A percentile compares a stretch with the other conserved stretches of the same genome.
These are phyloP conservation scores for Psilanteris sp. DNA, from an alignment of 1,140 invertebrate genomes.

Conservation along the genomic window DNA sequence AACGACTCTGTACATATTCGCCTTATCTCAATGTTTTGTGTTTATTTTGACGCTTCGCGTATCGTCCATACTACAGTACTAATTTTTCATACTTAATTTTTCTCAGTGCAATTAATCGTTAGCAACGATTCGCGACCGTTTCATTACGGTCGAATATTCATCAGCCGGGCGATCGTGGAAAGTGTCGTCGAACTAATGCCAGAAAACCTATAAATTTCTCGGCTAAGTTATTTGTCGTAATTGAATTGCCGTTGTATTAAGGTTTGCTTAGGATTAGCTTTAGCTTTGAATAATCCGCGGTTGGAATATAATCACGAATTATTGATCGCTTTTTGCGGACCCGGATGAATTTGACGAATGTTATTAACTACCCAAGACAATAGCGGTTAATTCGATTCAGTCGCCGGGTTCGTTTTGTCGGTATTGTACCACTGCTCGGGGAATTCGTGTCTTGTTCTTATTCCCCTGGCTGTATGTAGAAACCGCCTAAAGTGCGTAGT, in stretches of 20 bases:
- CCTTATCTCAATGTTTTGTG: too few relatives aligned
- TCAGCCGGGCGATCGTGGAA: too few relatives aligned
- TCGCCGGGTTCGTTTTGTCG: slow-evolving; percentile 19
- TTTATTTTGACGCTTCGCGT: too few relatives aligned
- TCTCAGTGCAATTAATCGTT: too few relatives aligned
- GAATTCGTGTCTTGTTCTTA: slow-evolving; percentile 40
- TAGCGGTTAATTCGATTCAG: slow-evolving; percentile 41
- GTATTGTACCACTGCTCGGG: slow-evolving; percentile 10
- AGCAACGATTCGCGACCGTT: too few relatives aligned
- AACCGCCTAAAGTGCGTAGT: slow-evolving; percentile 31
- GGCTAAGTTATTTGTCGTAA: slow-evolving; percentile 17
- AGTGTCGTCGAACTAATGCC: too few relatives aligned
- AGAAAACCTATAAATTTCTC: slow-evolving; percentile 7
- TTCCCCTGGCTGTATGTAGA: slow-evolving; percentile 16
- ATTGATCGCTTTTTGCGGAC: neutral
- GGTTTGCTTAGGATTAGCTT: slow-evolving; percentile 32
- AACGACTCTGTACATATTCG: too few relatives aligned
- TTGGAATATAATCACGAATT: slow-evolving; percentile 17
- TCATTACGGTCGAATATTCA: too few relatives aligned
- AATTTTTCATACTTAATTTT: too few relatives aligned
- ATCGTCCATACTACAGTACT: too few relatives aligned
- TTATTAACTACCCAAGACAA: slow-evolving; percentile 31
- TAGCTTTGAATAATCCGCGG: slow-evolving; percentile 24
- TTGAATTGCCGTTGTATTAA: slow-evolving; percentile 12
- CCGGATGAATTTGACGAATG: slow-evolving; percentile 11